Conservation (phyloP, 2,888 invertebrate species). For the Cyclophora albipunctata region DNA sequence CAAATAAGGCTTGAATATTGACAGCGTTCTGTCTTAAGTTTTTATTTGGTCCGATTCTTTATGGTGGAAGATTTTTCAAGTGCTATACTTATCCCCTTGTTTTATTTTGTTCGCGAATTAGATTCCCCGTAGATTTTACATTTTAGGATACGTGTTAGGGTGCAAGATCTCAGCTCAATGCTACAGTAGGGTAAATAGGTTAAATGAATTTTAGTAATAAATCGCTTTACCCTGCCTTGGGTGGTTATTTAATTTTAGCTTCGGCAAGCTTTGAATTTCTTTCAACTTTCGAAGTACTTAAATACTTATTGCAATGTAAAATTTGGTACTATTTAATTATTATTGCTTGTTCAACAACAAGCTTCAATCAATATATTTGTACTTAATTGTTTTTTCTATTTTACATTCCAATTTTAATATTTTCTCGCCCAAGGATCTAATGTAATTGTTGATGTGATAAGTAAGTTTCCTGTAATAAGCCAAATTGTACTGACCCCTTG, state of each 20-base stretch:
- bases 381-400: constrained; percentile 4
- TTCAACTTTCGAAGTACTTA: not conserved
- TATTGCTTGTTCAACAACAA: no score
- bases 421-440: constrained; percentile 43
- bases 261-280: not conserved
- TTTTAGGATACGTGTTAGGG: constrained; percentile 11
- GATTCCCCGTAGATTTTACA: no score
- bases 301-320: not conserved
- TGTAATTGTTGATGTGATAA: constrained; percentile 65
- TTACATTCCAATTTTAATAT: constrained; percentile 48
- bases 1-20: no score
- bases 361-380: not conserved
- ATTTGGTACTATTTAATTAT: not conserved
- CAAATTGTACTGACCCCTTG: constrained; percentile 74
- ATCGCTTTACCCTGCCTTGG: constrained; percentile 63
- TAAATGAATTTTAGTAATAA: constrained; percentile 54
- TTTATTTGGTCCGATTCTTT: no score
- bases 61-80: no score
- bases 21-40: no score
- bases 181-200: constrained; percentile 61
- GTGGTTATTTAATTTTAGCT: constrained; percentile 22
- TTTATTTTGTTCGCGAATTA: no score
- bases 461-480: constrained; percentile 66
- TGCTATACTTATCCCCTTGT: no score
- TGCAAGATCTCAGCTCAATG: constrained; percentile 75